phyloP scores from a whole-genome alignment of 2,888 invertebrate genomes.

The Cheilosia vulpina region DNA sequence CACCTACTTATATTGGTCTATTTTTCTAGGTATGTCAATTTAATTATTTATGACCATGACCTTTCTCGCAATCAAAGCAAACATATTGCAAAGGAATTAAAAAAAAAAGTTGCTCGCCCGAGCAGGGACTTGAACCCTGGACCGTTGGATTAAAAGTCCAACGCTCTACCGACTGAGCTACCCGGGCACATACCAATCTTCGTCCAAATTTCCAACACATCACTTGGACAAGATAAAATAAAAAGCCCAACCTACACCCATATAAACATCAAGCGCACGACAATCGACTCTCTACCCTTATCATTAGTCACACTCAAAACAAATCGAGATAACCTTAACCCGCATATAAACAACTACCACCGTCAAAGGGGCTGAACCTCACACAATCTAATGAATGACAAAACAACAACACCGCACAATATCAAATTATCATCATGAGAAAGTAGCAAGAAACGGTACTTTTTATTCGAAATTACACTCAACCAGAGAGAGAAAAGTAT shows the following conservation, averaged over 20 bases:
- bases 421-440: conserved; percentile 48
- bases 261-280: not conserved
- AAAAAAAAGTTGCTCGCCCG: conserved; percentile 77
- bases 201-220: conserved; percentile 6
- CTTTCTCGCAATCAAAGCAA: not conserved
- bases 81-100: conserved; percentile 41
- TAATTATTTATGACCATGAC: not conserved
- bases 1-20: not conserved
- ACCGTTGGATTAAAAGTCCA: conserved; percentile 81
- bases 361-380: not conserved
- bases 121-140: conserved; percentile 81
- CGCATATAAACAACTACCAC: conserved; percentile 20
- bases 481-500: conserved; percentile 13
- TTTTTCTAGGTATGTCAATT: not conserved
- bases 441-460: not conserved
- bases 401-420: conserved; percentile 1
- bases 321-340: conserved; percentile 41
- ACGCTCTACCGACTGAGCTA: conserved; percentile 80
- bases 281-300: conserved; percentile 21
- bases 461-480: conserved; percentile 38
- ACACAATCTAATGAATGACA: not conserved
- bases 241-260: conserved; percentile 1
- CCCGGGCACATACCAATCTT: conserved; percentile 65
- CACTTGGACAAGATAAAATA: not conserved
- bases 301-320: conserved; percentile 21